These are phyloP conservation scores for Dexiosoma caninum DNA, from an alignment of 2,888 invertebrate species.

Conservation along the genomic window DNA sequence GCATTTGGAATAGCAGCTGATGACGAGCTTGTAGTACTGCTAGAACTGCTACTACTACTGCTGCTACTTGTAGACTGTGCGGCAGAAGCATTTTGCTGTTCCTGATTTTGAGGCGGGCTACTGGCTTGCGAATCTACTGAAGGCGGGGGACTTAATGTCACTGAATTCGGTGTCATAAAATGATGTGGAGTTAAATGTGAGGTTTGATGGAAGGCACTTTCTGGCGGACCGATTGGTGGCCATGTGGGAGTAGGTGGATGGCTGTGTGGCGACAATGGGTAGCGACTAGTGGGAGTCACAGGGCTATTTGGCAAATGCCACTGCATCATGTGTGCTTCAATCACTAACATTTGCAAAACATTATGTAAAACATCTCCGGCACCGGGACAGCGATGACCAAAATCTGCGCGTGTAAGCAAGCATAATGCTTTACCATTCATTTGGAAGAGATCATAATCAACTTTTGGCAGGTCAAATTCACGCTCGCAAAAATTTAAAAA, in stretches of 20 bases:
- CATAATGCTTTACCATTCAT: slow-evolving; percentile 98
- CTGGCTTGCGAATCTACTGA: slow-evolving; percentile 92
- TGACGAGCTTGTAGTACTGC: slow-evolving; percentile 62
- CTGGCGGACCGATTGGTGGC: slow-evolving; percentile 79
- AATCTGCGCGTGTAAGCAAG: slow-evolving; percentile 91
- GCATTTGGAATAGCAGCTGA: slow-evolving; percentile 64
- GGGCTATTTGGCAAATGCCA: slow-evolving; percentile 89
- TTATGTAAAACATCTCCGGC: slow-evolving; percentile 97
- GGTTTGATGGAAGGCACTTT: slow-evolving; percentile 79
- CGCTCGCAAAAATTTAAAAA: slow-evolving; percentile 95
- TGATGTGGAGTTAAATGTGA: slow-evolving; percentile 79
- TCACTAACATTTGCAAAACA: slow-evolving; percentile 90
- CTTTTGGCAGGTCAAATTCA: slow-evolving; percentile 93
- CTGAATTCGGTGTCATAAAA: slow-evolving; percentile 89
- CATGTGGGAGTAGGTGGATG: slow-evolving; percentile 90
- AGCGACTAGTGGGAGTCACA: slow-evolving; percentile 89
- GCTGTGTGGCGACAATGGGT: slow-evolving; percentile 88
- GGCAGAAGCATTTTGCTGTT: slow-evolving; percentile 66
- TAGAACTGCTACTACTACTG: slow-evolving; percentile 67
- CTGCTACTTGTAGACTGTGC: slow-evolving; percentile 44
- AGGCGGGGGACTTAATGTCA: slow-evolving; percentile 93
- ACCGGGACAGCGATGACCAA: slow-evolving; percentile 93
- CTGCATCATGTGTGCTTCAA: slow-evolving; percentile 88
- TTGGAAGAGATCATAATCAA: slow-evolving; percentile 95
- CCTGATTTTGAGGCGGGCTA: slow-evolving; percentile 87